A percentile compares a stretch with the other conserved stretches of the same genome.
These are phyloP conservation scores for Scytalopus superciliaris DNA, from an alignment of 2,113 vertebrate genomes.

Conservation along the genomic window DNA sequence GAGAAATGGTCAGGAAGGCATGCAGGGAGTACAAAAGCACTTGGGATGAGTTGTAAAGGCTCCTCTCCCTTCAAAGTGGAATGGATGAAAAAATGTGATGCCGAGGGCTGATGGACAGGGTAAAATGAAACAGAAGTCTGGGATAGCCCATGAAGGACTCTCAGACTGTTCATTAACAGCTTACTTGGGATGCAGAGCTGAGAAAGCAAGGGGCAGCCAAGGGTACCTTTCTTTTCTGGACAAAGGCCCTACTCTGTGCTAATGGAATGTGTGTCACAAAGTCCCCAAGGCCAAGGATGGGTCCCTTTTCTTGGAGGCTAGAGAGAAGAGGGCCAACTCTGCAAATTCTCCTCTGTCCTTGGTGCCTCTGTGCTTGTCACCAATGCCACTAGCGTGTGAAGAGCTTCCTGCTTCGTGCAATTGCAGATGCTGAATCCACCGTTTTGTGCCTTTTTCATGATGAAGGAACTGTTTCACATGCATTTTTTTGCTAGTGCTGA, in stretches of 20 bases:
- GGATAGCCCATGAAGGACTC: background rate
- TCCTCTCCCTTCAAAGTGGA: background rate
- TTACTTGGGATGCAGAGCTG: background rate
- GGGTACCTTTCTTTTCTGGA: background rate
- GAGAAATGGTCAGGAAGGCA: background rate
- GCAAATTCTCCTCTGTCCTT: background rate
- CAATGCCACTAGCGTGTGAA: background rate
- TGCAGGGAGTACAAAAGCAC: background rate
- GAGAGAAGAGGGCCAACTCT: background rate
- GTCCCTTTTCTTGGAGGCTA: background rate
- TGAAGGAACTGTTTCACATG: background rate
- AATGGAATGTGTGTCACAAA: background rate
- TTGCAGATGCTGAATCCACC: background rate
- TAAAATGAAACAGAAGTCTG: background rate
- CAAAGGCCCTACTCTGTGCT: background rate
- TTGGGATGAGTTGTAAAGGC: background rate
- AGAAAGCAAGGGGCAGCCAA: background rate
- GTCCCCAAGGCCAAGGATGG: background rate
- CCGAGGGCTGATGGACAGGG: background rate
- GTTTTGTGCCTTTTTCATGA: background rate
- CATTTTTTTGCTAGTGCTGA: background rate
- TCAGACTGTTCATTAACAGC: background rate
- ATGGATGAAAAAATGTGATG: background rate
- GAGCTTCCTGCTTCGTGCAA: fast-evolving
- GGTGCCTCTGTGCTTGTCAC: background rate